Base-by-base conservation (phyloP, 1,140 invertebrate genomes). In the Cotesia vestalis region DNA sequence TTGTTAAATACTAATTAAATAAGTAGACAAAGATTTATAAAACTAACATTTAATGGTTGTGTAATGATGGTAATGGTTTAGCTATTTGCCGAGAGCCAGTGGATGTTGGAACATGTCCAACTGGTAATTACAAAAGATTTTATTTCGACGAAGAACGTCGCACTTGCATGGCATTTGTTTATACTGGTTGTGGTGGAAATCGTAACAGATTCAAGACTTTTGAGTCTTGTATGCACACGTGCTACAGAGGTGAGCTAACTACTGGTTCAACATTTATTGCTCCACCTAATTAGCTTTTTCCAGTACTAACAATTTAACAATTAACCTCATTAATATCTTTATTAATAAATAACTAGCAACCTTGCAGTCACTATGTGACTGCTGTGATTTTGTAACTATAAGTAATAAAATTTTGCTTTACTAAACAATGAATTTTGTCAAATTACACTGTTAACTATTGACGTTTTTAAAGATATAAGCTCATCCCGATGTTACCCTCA, bases 181-280 rank as follows among this genome's bases (percentile, higher is more conserved):
- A 94, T 83, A 92, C 92, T 69, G 94, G 94, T 83, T 93, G 92
- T 83, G 89, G 90, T 82, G 92, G 92, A n/a, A 95, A 94, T 84
- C 88, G 88, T 73, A 95, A 95, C 86, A 90, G 92, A 83, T 95
- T 95, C 88, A 89, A 89, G 79, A 91, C 84, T 53, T 92, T 91
- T 83, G 90, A 93, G 80, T 87, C 88, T 79, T 95, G 94, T 81
- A 86, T 90, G 80, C 87, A 84, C 69, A 87, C 84, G 80, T 92
- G 91, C 66, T 79, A 84, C 78, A 83, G 81, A 85, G 86, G 80
- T 87, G 86, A 84, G 84, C 89, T 73, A 46, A 46, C 40, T 6
- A 46, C 6, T 46, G 40, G 6, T 46, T 11, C 11, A 46, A 46
- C 40, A 46, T 46, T 46, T 46, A 46, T 46, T 46, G 40, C 40